Percentiles rank a stretch among this genome's conserved stretches.
Evolutionary conservation across 2,797 vertebrate species (phyloP).

Genomic region (Xiphophorus birchmanni): DNA sequence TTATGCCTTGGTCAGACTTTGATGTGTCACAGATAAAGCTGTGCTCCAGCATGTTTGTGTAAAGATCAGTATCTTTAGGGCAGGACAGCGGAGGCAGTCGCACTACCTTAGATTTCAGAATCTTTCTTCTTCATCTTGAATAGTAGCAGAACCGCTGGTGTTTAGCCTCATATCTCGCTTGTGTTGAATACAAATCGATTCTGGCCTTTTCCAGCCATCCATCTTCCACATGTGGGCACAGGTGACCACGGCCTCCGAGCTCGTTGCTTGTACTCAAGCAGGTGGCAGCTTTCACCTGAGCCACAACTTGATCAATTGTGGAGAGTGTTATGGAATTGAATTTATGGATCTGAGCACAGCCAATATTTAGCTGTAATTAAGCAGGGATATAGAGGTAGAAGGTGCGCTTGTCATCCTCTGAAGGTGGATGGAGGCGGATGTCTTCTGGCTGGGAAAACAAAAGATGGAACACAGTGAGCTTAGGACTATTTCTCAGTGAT

Average conservation of each 20-base stretch:
- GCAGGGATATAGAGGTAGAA: slow-evolving; percentile 56
- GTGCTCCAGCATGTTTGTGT: neutral
- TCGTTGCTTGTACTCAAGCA: slow-evolving; percentile 49
- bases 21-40: neutral
- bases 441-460: slow-evolving; percentile 34
- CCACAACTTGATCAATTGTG: slow-evolving; percentile 51
- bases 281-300: slow-evolving; percentile 56
- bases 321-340: slow-evolving; percentile 53
- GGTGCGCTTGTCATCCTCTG: slow-evolving; percentile 41
- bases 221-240: slow-evolving; percentile 39
- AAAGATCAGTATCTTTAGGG: neutral
- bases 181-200: slow-evolving; percentile 58
- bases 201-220: slow-evolving; percentile 41
- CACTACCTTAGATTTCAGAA: slow-evolving; percentile 13
- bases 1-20: neutral
- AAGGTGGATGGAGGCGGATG: slow-evolving; percentile 50
- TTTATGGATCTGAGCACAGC: slow-evolving; percentile 50
- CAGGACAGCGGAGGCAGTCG: neutral
- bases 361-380: slow-evolving; percentile 62
- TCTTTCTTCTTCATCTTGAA: slow-evolving; percentile 25
- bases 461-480: slow-evolving; percentile 28
- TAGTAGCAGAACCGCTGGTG: slow-evolving; percentile 6
- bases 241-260: slow-evolving; percentile 23
- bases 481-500: slow-evolving; percentile 47
- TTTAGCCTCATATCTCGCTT: slow-evolving; percentile 34